Evolutionary conservation across 2,113 vertebrate genomes (phyloP).

Genomic region (Antechinus stuartii): DNA sequence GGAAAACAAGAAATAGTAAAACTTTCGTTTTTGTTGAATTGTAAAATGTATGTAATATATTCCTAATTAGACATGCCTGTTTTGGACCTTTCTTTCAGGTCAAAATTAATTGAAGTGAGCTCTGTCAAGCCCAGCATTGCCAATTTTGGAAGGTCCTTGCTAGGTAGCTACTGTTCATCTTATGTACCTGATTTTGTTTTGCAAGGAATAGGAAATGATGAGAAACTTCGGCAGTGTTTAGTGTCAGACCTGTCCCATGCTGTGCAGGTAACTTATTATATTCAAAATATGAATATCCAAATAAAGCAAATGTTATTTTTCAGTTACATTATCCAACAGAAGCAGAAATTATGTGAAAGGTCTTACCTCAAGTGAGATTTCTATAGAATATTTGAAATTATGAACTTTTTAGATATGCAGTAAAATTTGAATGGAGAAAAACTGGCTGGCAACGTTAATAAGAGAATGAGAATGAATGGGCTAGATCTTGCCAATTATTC

Average conservation of each 20-base stretch:
- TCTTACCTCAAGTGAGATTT: background rate
- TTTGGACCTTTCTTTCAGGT: slow-evolving; percentile 84
- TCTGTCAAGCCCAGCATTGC: slow-evolving; percentile 95
- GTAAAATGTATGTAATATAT: slow-evolving; percentile 37
- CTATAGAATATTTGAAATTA: background rate
- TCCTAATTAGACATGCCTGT: slow-evolving; percentile 58
- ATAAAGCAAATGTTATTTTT: slow-evolving; percentile 75
- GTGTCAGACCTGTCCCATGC: slow-evolving; percentile 94
- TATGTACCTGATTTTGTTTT: slow-evolving; percentile 99
- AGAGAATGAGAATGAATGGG: background rate
- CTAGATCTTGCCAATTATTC: background rate
- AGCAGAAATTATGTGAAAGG: slow-evolving; percentile 52
- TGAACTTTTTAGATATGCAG: background rate
- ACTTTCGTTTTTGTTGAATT: background rate
- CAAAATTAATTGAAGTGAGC: slow-evolving; percentile 94
- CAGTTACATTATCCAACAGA: slow-evolving; percentile 58
- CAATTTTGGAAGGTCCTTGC: slow-evolving; percentile 97
- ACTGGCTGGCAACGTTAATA: background rate
- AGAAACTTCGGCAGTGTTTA: slow-evolving; percentile 94
- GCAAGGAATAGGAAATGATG: slow-evolving; percentile 95
- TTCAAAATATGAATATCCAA: slow-evolving; percentile 71
- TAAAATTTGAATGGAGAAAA: background rate
- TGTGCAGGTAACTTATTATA: slow-evolving; percentile 92
- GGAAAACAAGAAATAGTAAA: slow-evolving; percentile 35
- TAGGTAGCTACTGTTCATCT: slow-evolving; percentile 96